A percentile compares a stretch with the other conserved stretches of the same genome.
These are phyloP conservation scores for Chlorops oryzae DNA, from an alignment of 1,140 invertebrate species.

Conservation along the genomic window DNA sequence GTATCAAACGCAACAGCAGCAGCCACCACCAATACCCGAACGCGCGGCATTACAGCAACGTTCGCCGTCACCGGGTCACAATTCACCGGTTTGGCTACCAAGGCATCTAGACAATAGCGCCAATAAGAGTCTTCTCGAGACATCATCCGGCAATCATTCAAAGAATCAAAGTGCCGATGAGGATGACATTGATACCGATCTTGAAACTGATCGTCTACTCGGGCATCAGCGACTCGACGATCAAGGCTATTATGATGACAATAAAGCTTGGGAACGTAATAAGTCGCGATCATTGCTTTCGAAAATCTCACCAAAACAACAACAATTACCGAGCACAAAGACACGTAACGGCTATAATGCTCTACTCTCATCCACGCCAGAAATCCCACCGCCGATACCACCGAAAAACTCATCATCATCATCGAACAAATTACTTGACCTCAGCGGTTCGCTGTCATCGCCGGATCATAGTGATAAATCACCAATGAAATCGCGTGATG, in stretches of 20 bases:
- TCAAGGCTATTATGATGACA: slow-evolving; percentile 84
- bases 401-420: slow-evolving; percentile 33
- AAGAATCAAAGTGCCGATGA: slow-evolving; percentile 44
- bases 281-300: slow-evolving; percentile 40
- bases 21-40: slow-evolving; percentile 39
- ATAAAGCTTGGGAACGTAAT: slow-evolving; percentile 51
- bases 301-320: slow-evolving; percentile 44
- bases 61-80: slow-evolving; percentile 34
- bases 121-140: slow-evolving; percentile 30
- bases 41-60: slow-evolving; percentile 22
- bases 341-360: slow-evolving; percentile 46
- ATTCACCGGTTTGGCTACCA: slow-evolving; percentile 41
- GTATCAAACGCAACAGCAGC: slow-evolving; percentile 16
- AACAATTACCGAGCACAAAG: slow-evolving; percentile 39
- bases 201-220: slow-evolving; percentile 82
- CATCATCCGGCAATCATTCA: slow-evolving; percentile 35
- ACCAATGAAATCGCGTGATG: slow-evolving; percentile 23
- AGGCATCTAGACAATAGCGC: slow-evolving; percentile 29
- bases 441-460: slow-evolving; percentile 30
- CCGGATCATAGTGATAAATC: slow-evolving; percentile 44
- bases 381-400: slow-evolving; percentile 28
- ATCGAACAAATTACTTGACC: slow-evolving; percentile 28
- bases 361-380: slow-evolving; percentile 39
- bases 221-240: slow-evolving; percentile 85
- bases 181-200: slow-evolving; percentile 81